phyloP scores from a whole-genome alignment of 2,797 vertebrate genomes.

The Galagoides demidoff region DNA sequence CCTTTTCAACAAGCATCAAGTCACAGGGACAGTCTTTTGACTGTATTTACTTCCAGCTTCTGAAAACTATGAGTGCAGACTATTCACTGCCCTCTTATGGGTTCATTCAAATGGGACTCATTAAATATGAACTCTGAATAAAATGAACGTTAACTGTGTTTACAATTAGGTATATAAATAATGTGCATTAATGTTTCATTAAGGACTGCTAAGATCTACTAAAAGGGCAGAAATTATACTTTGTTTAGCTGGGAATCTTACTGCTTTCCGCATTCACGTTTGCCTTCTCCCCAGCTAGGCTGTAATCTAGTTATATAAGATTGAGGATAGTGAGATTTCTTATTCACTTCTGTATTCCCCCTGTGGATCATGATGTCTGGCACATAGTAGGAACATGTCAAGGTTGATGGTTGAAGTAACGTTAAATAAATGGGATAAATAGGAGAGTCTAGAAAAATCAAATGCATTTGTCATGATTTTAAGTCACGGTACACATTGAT shows the following conservation, averaged over 20 bases:
- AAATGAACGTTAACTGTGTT: background rate
- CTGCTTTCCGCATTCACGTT: background rate
- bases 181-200: slow-evolving; percentile 44
- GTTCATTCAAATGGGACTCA: background rate
- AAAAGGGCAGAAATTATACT: slow-evolving; percentile 20
- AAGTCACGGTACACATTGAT: background rate
- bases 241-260: slow-evolving; percentile 28
- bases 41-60: background rate
- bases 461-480: background rate
- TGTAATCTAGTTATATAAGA: background rate
- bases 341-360: background rate
- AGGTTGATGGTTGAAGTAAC: background rate
- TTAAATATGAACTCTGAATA: slow-evolving; percentile 19
- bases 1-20: background rate
- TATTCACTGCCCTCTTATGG: background rate
- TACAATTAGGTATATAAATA: slow-evolving; percentile 53
- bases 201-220: slow-evolving; percentile 12
- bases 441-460: background rate
- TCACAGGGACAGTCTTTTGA: background rate
- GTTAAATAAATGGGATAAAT: background rate
- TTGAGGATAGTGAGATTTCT: background rate
- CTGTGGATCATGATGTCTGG: background rate
- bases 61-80: background rate
- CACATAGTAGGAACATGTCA: background rate
- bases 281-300: background rate